Percentiles rank a stretch among this genome's conserved stretches.
phyloP scores from a whole-genome alignment of 2,888 invertebrate genomes.

The Salticus scenicus region DNA sequence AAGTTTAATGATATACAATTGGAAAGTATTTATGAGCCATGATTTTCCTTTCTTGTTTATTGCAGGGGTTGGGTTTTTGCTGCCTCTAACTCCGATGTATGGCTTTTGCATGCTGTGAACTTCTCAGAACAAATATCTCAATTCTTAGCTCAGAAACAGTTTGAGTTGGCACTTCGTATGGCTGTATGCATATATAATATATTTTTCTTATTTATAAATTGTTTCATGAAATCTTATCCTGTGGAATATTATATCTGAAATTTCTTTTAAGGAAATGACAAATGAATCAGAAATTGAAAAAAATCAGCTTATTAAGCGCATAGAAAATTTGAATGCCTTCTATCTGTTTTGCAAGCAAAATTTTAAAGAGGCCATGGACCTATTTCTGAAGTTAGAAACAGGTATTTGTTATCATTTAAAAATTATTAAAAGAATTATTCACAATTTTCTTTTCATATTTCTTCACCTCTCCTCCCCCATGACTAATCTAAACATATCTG shows the following conservation, averaged over 20 bases:
- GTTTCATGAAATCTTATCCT: background rate
- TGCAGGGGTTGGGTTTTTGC: slow-evolving; percentile 85
- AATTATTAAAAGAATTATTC: too few species aligned
- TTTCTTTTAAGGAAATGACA: slow-evolving; percentile 77
- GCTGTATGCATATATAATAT: slow-evolving; percentile 79
- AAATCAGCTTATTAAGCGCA: slow-evolving; percentile 86
- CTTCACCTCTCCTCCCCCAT: too few species aligned
- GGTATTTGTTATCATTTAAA: slow-evolving; percentile 75
- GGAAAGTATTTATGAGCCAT: too few species aligned
- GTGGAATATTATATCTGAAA: too few species aligned
- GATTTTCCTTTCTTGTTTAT: background rate
- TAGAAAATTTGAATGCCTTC: slow-evolving; percentile 92
- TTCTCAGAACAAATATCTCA: slow-evolving; percentile 88
- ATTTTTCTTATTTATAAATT: background rate
- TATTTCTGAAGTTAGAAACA: slow-evolving; percentile 91
- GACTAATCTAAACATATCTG: too few species aligned
- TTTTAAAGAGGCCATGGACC: slow-evolving; percentile 92
- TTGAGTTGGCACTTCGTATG: slow-evolving; percentile 92
- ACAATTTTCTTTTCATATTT: too few species aligned
- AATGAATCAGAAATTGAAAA: slow-evolving; percentile 88
- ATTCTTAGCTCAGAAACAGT: slow-evolving; percentile 91
- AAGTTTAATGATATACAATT: too few species aligned
- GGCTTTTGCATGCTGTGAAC: slow-evolving; percentile 89
- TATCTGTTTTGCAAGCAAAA: slow-evolving; percentile 92
- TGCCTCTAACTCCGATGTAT: slow-evolving; percentile 90